Evolutionary conservation across 2,888 invertebrate genomes (phyloP), one percentile per base, ranked within the genome.

Genomic region (Plutella xylostella): DNA sequence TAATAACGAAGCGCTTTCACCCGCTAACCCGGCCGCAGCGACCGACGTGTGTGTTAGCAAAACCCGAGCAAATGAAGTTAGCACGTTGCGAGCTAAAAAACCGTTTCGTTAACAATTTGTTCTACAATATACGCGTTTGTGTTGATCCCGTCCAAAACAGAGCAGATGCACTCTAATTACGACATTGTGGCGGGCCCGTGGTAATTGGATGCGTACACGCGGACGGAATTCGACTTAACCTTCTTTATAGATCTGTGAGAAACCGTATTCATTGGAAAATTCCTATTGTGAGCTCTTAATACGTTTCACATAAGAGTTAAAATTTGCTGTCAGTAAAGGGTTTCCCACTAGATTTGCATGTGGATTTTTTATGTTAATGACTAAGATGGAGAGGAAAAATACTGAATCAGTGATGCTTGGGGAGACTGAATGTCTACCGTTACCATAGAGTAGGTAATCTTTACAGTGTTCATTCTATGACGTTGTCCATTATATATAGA

Each of bases 81-180:
- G 72, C 82, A 82, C 78, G 55, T 65, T 56, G 54, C 61, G 65
- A 60, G 65, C 61, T 63, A 61, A 61, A n/a, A 63, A 65, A 73
- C 73, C 68, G 78, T 78, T 80, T 76, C 74, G n/a, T 66, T 71
- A 67, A 77, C 76, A 80, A 82, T 78, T 80, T 77, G 74, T 54
- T 69, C 73, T 71, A 77, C 79, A 80, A 71, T 72, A 66, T 73
- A 65, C 65, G 58, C 66, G 66, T 63, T 69, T 73, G 68, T 79
- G 77, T 80, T 79, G 72, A 82, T 82, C 82, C 77, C 77, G 63
- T 75, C 75, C 76, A 72, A 76, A 77, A 79, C 78, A 64, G 78
- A 78, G 78, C 78, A 70, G 80, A 80, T 75, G 80, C 47, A 78
- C 77, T 78, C 83, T 82, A 82, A 83, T 80, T 78, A 79, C 60